These are phyloP conservation scores for Rhopalosiphum padi DNA, from an alignment of 1,140 invertebrate genomes.

Conservation along the genomic window DNA sequence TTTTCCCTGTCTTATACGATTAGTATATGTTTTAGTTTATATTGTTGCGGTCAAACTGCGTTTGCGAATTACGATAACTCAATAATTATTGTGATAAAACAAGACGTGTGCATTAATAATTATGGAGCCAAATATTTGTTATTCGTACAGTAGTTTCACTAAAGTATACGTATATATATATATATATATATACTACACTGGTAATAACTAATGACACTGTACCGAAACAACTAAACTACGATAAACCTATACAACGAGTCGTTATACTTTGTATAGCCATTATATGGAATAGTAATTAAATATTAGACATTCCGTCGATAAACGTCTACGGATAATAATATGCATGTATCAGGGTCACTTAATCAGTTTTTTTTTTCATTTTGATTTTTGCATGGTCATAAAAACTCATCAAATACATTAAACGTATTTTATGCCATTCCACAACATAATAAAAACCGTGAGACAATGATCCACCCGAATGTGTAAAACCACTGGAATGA, in stretches of 20 bases:
- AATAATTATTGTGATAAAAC: background rate
- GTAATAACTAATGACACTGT: background rate
- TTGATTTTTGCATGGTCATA: background rate
- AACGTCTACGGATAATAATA: background rate
- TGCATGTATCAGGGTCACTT: too few species aligned
- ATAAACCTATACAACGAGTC: background rate
- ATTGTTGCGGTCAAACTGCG: background rate
- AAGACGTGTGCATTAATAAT: background rate
- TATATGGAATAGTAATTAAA: background rate
- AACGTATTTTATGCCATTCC: background rate
- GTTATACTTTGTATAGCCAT: background rate
- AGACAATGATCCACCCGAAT: background rate
- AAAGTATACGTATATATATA: background rate
- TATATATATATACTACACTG: background rate
- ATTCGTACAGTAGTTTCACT: background rate
- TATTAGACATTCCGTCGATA: background rate
- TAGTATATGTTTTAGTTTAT: conserved; percentile 20
- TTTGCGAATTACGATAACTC: background rate
- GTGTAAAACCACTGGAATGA: background rate
- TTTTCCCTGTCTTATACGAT: background rate
- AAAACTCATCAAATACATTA: background rate
- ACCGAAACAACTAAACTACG: background rate
- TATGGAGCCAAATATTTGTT: background rate
- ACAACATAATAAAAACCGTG: background rate
- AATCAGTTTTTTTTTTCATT: background rate